A percentile compares a stretch with the other conserved stretches of the same genome.
phyloP scores from a whole-genome alignment of 2,797 vertebrate species.

The Cheirogaleus major region DNA sequence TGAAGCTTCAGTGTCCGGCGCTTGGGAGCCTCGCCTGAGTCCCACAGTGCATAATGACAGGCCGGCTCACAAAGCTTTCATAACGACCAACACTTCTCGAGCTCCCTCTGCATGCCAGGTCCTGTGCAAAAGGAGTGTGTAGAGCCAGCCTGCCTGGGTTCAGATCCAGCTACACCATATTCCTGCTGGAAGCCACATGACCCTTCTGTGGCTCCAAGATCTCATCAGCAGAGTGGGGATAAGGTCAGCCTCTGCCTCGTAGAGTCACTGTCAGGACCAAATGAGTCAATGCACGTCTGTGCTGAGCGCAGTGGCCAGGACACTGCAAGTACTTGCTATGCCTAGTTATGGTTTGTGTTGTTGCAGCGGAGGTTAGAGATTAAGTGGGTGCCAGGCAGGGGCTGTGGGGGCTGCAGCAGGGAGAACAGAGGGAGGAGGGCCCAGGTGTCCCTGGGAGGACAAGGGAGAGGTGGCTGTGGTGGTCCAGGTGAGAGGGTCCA shows the following conservation, averaged over 20 bases:
- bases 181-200: not conserved
- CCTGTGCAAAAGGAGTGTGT: fast-evolving
- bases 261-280: not conserved
- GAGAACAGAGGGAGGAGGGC: too few species aligned
- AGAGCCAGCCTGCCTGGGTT: too few species aligned
- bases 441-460: not conserved
- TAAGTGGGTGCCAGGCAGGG: not conserved
- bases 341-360: fast-evolving
- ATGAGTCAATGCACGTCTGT: too few species aligned
- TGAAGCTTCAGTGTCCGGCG: too few species aligned
- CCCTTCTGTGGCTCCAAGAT: not conserved
- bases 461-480: not conserved
- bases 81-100: fast-evolving
- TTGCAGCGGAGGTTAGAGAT: not conserved
- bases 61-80: not conserved
- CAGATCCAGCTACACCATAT: fast-evolving
- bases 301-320: too few species aligned
- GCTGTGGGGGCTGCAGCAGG: not conserved
- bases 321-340: not conserved
- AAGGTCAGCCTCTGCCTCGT: not conserved
- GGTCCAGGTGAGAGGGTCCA: not conserved
- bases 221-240: not conserved
- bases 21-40: not conserved
- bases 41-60: fast-evolving
- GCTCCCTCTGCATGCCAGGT: not conserved